phyloP scores from a whole-genome alignment of 2,888 invertebrate genomes.

The Volucella zonaria region DNA sequence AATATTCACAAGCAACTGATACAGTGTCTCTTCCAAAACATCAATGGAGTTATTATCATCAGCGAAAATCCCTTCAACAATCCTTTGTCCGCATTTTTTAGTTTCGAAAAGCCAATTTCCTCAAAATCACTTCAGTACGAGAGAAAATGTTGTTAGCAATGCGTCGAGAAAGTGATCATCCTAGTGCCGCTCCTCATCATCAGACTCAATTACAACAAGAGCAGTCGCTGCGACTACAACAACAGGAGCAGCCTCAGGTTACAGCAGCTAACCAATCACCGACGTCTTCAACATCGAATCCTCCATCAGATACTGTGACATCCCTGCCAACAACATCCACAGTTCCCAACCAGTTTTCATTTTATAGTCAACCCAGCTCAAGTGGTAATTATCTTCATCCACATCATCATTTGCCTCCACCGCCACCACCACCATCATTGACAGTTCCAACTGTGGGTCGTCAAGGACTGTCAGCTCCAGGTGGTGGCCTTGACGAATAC shows the following conservation, averaged over 20 bases:
- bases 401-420: slow-evolving; percentile 72
- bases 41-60: slow-evolving; percentile 50
- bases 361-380: slow-evolving; percentile 75
- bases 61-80: neutral
- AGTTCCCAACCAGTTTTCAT: slow-evolving; percentile 63
- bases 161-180: slow-evolving; percentile 89
- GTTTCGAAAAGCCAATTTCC: slow-evolving; percentile 33
- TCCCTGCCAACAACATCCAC: slow-evolving; percentile 74
- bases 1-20: neutral
- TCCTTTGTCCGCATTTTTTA: slow-evolving; percentile 6
- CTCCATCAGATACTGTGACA: slow-evolving; percentile 36
- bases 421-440: slow-evolving; percentile 64
- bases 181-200: slow-evolving; percentile 64
- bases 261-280: slow-evolving; percentile 75
- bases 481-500: slow-evolving; percentile 86
- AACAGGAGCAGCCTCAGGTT: slow-evolving; percentile 58
- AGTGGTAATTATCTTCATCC: slow-evolving; percentile 73
- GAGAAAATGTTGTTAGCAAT: slow-evolving; percentile 86
- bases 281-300: slow-evolving; percentile 33
- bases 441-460: slow-evolving; percentile 36
- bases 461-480: slow-evolving; percentile 29
- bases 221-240: slow-evolving; percentile 48
- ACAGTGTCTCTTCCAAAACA: neutral
- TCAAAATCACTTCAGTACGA: slow-evolving; percentile 62
- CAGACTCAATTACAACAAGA: slow-evolving; percentile 62